Evolutionary conservation across 2,113 vertebrate species (phyloP), one percentile per base, ranked within the genome.

Genomic region (Gopherus evgoodei): DNA sequence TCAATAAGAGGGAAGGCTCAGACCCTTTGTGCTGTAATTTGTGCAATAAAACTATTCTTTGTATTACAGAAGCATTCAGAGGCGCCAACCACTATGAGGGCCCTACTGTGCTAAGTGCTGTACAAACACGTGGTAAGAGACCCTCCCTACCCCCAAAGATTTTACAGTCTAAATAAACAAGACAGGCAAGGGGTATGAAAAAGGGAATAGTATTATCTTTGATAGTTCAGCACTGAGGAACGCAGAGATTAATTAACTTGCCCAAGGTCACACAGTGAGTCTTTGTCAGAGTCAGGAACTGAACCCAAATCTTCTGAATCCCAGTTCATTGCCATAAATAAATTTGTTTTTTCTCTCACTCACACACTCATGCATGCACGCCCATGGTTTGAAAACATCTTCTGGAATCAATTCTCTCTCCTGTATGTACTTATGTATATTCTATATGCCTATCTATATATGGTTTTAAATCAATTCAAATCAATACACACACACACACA

Each of bases 361-460:
- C 59, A 84, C 52, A 81, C 86, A 2, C 21, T 54, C 29, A 17
- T 84, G 12, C 84, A 11, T n/a, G 1, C 11, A 44, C 62, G 27
- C 50, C 5, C 56, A 90, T 69, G 90, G 90, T 95, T 89, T 88
- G 89, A 93, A 72, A 89, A 35, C 82, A 2, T 62, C 69, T 94
- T 95, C 38, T 65, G 91, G 50, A 75, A 22, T 88, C 4, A 1
- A 0, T 53, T 92, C 69, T 86, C 91, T 81, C 31, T 4, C 85
- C 25, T 81, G 53, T 42, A 75, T 24, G 16, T 35, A 69, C 17
- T 8, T 69, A 38, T 9, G 7, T n/a, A n/a, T 69, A 9, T n/a
- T 29, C 13, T 50, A 50, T 50, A 50, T 50, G 50, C 50, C 50
- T 50, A 14, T 14, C 50, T 31, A 59, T 59, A 6, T 59, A 59